These are phyloP conservation scores for Vulpes vulpes DNA, from an alignment of 2,113 vertebrate species.

Conservation along the genomic window DNA sequence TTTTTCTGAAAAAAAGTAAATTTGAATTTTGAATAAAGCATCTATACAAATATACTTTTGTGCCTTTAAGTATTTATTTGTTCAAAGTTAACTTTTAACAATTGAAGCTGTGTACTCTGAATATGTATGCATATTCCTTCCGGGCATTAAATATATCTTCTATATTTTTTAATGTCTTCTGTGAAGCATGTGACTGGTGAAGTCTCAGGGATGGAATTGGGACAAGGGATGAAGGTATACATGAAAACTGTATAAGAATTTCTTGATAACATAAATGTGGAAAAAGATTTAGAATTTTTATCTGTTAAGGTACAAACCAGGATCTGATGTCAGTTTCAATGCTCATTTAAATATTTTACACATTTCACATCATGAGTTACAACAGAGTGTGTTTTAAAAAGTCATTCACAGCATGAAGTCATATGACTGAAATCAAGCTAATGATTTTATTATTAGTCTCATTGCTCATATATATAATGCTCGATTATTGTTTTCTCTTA, in stretches of 20 bases:
- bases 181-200: neutral
- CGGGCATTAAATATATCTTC: neutral
- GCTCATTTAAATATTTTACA: neutral
- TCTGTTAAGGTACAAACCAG: neutral
- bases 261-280: neutral
- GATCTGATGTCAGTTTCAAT: neutral
- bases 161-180: neutral
- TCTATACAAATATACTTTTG: neutral
- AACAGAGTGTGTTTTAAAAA: constrained; percentile 10
- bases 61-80: neutral
- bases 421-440: neutral
- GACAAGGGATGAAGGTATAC: neutral
- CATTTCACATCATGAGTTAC: neutral
- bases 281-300: neutral
- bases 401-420: neutral
- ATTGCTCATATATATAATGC: neutral
- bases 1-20: constrained; percentile 30
- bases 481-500: constrained; percentile 51
- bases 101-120: neutral
- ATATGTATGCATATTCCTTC: neutral
- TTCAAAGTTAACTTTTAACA: constrained; percentile 24
- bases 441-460: neutral
- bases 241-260: neutral
- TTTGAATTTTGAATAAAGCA: neutral
- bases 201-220: neutral